Evolutionary conservation across 2,888 invertebrate species (phyloP), one percentile per base, ranked within the genome.

Genomic region (Alcis repandata): DNA sequence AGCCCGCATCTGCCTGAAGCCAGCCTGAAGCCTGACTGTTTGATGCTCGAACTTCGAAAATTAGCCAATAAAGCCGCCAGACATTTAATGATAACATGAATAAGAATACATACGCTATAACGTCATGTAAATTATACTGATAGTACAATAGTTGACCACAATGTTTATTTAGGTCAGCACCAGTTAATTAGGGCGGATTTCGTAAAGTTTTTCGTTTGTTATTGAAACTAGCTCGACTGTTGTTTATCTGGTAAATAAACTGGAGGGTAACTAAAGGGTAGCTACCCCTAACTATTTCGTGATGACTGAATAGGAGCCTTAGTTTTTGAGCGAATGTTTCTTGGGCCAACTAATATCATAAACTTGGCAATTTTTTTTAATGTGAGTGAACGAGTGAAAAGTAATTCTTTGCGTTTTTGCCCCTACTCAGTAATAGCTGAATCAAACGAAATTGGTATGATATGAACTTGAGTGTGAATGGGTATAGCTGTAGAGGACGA

Each of bases 181-280:
- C 64, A 48, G 70, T 70, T 74, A 76, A 73, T 76, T 74, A 76
- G 71, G 54, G 71, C 67, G 63, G 63, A 69, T 68, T 70, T 58
- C 54, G 65, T 67, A 69, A 76, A 75, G 70, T 71, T 76, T 67
- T 71, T 66, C 69, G 63, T 70, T 71, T 73, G 71, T 76, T 74
- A 73, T 76, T 73, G 72, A 70, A 75, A 77, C 74, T 71, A 69
- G 67, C 68, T 68, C 58, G 52, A 71, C 63, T 64, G 56, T 64
- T 70, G 73, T 77, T 77, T 73, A 73, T 72, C 71, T 68, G 61
- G 71, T 72, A 72, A 76, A 77, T 74, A 76, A 68, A 67, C 66
- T 61, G 63, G 66, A 59, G 33, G n/a, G 58, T 20, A 61, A 63
- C 52, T 58, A 43, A 64, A 49, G 59, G 54, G 59, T 59, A 38